Conservation (phyloP, 1,140 invertebrate species). For the Leptestheria dahalacensis region DNA sequence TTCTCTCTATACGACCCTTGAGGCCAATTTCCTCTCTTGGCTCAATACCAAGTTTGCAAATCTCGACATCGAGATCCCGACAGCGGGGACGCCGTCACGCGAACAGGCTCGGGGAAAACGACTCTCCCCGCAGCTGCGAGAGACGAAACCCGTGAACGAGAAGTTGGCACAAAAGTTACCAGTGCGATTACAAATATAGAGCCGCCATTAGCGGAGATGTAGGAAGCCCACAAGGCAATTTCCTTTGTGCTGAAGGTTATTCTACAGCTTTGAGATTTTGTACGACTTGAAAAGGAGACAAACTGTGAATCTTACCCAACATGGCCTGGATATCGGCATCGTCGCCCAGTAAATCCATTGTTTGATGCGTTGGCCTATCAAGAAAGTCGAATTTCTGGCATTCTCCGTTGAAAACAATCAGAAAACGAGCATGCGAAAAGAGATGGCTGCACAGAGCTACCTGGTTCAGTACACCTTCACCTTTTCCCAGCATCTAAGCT, state of each 20-base stretch:
- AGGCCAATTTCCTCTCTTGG: no score
- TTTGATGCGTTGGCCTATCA: neutral
- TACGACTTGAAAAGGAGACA: no score
- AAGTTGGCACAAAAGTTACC: neutral
- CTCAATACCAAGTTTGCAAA: no score
- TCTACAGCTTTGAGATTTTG: no score
- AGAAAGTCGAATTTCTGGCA: neutral
- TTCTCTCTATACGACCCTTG: no score
- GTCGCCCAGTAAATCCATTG: constrained; percentile 10
- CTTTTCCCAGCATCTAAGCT: neutral
- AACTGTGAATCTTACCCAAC: constrained; percentile 11
- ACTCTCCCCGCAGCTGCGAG: no score
- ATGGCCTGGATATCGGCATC: constrained; percentile 4
- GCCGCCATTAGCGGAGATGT: neutral
- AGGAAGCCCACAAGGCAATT: neutral
- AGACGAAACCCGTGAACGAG: neutral
- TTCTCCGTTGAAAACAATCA: neutral
- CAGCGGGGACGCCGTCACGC: no score
- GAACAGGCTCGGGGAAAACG: neutral
- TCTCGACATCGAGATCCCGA: no score
- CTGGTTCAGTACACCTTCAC: neutral
- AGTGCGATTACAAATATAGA: neutral
- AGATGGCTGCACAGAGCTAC: neutral
- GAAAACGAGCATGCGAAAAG: neutral
- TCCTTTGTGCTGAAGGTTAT: no score